phyloP scores from a whole-genome alignment of 2,797 vertebrate genomes.

The Rhabdophis nuchalis region DNA sequence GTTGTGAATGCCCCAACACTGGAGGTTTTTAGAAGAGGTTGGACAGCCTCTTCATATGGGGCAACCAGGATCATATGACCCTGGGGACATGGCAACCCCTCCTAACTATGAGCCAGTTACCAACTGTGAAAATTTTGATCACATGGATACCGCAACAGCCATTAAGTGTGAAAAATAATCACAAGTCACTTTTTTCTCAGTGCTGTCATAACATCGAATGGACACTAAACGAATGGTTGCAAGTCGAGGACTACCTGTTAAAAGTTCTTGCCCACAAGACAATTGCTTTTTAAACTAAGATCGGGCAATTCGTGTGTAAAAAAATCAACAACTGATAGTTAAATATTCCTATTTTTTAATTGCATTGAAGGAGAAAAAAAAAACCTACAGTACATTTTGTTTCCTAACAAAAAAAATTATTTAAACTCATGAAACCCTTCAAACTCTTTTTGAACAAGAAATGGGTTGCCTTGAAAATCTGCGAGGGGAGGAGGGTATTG shows the following conservation, averaged over 20 bases:
- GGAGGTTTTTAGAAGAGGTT: neutral
- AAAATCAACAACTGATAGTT: neutral
- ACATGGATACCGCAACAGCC: neutral
- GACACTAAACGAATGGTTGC: neutral
- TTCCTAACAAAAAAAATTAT: neutral
- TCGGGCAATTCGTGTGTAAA: neutral
- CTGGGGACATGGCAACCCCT: neutral
- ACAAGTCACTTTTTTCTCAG: neutral
- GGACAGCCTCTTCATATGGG: too few relatives aligned
- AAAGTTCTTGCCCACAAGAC: neutral
- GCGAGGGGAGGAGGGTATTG: neutral
- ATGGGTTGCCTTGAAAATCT: neutral
- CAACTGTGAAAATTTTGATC: neutral
- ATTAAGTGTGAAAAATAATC: neutral
- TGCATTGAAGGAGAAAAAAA: conserved; percentile 12
- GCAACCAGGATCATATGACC: too few relatives aligned
- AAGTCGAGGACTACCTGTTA: neutral
- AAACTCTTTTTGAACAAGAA: neutral
- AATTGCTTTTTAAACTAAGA: neutral
- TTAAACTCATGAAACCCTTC: conserved; percentile 18
- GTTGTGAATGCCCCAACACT: neutral
- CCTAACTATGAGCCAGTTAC: neutral
- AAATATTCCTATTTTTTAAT: conserved; percentile 22
- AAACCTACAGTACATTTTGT: conserved; percentile 34
- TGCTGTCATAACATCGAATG: neutral